phyloP scores from a whole-genome alignment of 2,888 invertebrate genomes.

The Tipula lateralis region DNA sequence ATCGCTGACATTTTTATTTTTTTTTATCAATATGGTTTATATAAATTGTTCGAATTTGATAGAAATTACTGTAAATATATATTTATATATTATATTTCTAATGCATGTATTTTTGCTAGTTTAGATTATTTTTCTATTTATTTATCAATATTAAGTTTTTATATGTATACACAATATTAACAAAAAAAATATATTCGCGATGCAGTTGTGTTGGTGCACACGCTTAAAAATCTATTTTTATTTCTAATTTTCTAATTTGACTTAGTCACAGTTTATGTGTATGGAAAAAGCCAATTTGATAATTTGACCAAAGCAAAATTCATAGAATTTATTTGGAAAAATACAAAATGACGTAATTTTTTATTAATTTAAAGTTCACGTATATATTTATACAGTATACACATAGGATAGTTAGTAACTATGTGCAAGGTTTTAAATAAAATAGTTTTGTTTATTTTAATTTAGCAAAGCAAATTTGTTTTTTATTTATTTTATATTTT shows the following conservation, averaged over 20 bases:
- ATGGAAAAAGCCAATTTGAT: neutral
- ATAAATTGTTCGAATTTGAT: neutral
- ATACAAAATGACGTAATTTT: constrained; percentile 11
- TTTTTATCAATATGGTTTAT: neutral
- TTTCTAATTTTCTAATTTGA: neutral
- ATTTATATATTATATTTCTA: neutral
- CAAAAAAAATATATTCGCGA: neutral
- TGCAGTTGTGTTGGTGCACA: constrained; percentile 12
- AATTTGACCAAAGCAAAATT: neutral
- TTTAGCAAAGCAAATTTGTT: neutral
- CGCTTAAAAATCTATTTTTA: neutral
- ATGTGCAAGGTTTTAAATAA: neutral
- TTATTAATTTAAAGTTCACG: neutral
- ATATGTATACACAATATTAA: neutral
- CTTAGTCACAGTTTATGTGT: neutral
- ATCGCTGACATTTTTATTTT: neutral
- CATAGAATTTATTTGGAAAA: neutral
- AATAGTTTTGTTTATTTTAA: neutral
- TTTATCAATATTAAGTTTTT: neutral
- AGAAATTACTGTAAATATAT: neutral
- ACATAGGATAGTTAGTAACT: too few relatives aligned
- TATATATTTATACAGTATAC: neutral
- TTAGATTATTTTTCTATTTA: constrained; percentile 16
- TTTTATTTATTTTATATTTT: neutral
- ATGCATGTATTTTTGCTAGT: neutral